phyloP scores from a whole-genome alignment of 2,888 invertebrate genomes.

The Limnephilus marmoratus region DNA sequence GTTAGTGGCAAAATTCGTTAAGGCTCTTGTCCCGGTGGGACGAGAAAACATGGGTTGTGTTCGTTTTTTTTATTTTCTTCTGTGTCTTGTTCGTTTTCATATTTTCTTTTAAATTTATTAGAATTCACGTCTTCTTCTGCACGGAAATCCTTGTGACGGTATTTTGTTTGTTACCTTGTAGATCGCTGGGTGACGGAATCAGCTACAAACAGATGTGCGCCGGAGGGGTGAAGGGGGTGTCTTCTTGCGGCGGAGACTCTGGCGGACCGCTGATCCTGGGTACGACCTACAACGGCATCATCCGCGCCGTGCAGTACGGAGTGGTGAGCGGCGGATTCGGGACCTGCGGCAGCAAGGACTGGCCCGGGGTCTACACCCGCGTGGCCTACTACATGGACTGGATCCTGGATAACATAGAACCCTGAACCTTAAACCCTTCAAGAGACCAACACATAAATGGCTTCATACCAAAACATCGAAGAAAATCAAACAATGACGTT shows the following conservation, averaged over 20 bases:
- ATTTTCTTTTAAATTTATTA: too few relatives aligned
- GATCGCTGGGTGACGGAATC: slow-evolving; percentile 54
- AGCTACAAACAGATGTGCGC: slow-evolving; percentile 74
- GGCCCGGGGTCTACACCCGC: slow-evolving; percentile 82
- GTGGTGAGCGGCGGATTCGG: slow-evolving; percentile 82
- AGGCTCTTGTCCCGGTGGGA: too few relatives aligned
- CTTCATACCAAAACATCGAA: too few relatives aligned
- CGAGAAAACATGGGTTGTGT: too few relatives aligned
- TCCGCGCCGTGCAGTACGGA: slow-evolving; percentile 72
- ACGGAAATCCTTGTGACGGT: too few relatives aligned
- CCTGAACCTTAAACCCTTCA: slow-evolving; percentile 63
- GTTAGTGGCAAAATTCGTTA: too few relatives aligned
- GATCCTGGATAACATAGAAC: slow-evolving; percentile 73
- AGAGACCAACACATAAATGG: neutral
- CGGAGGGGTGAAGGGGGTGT: slow-evolving; percentile 77
- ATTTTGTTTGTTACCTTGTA: slow-evolving; percentile 66
- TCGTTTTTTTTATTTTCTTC: too few relatives aligned
- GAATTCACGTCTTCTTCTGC: too few relatives aligned
- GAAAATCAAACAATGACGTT: too few relatives aligned
- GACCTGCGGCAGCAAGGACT: slow-evolving; percentile 78
- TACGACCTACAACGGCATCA: slow-evolving; percentile 68
- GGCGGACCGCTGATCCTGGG: slow-evolving; percentile 80
- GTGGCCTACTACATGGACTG: slow-evolving; percentile 78
- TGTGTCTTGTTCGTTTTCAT: too few relatives aligned
- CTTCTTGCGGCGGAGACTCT: slow-evolving; percentile 81